Evolutionary conservation across 2,888 invertebrate species (phyloP).

Genomic region (Melanotus villosus): DNA sequence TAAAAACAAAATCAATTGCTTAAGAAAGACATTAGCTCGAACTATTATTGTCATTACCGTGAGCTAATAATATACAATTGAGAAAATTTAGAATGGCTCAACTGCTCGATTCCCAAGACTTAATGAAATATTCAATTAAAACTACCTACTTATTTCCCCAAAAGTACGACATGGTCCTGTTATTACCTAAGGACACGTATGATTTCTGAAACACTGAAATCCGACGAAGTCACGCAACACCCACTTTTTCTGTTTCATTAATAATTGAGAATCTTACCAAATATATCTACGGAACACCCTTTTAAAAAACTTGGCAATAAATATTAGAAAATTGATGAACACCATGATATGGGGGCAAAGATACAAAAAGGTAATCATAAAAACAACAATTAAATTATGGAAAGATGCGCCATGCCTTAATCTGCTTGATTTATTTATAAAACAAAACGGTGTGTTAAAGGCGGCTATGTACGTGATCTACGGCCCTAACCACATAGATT

Average conservation of each 20-base stretch:
- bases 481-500: conserved; percentile 12
- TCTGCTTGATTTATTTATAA: too few species aligned
- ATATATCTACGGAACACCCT: neutral
- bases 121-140: conserved; percentile 27
- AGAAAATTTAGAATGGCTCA: conserved; percentile 1
- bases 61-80: conserved; percentile 9
- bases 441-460: too few species aligned
- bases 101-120: conserved; percentile 18
- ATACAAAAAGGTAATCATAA: too few species aligned
- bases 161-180: conserved; percentile 13
- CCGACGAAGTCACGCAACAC: conserved; percentile 17
- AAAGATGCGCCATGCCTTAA: too few species aligned
- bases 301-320: neutral
- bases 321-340: too few species aligned
- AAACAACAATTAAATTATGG: too few species aligned
- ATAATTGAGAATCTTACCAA: neutral
- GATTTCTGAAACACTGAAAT: conserved; percentile 17
- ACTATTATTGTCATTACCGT: neutral
- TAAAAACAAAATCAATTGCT: neutral
- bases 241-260: conserved; percentile 8
- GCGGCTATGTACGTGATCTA: too few species aligned
- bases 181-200: conserved; percentile 22
- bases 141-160: neutral
- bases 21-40: neutral
- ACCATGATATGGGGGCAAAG: too few species aligned